These are phyloP conservation scores for Origma solitaria DNA, from an alignment of 2,113 vertebrate genomes.

Conservation along the genomic window DNA sequence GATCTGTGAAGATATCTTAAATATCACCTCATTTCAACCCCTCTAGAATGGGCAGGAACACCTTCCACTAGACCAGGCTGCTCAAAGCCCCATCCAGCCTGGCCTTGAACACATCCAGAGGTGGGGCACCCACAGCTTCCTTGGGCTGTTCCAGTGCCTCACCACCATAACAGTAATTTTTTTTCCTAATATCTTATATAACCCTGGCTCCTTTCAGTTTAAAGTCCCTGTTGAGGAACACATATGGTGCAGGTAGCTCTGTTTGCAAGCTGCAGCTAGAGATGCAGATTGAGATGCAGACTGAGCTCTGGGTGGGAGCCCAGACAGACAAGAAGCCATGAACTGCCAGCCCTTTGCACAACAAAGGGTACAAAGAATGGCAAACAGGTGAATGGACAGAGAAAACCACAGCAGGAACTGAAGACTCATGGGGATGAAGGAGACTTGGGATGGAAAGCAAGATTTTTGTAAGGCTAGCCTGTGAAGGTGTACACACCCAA, in stretches of 20 bases:
- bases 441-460: not conserved
- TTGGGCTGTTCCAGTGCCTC: not conserved
- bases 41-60: not conserved
- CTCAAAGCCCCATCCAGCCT: not conserved
- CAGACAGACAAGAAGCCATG: not conserved
- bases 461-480: not conserved
- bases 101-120: no score
- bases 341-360: not conserved
- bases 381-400: not conserved
- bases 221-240: not conserved
- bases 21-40: accelerated
- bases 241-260: not conserved
- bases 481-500: not conserved
- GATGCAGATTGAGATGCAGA: not conserved
- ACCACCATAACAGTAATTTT: not conserved
- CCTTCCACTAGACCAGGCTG: not conserved
- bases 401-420: not conserved
- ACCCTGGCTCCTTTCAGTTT: not conserved
- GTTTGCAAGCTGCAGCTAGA: not conserved
- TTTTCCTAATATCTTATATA: not conserved
- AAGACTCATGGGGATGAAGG: not conserved
- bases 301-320: not conserved
- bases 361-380: not conserved
- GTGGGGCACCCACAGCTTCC: not conserved
- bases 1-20: not conserved